Base-by-base conservation (phyloP, 2,888 invertebrate genomes). In the Loripinus fragilis region DNA sequence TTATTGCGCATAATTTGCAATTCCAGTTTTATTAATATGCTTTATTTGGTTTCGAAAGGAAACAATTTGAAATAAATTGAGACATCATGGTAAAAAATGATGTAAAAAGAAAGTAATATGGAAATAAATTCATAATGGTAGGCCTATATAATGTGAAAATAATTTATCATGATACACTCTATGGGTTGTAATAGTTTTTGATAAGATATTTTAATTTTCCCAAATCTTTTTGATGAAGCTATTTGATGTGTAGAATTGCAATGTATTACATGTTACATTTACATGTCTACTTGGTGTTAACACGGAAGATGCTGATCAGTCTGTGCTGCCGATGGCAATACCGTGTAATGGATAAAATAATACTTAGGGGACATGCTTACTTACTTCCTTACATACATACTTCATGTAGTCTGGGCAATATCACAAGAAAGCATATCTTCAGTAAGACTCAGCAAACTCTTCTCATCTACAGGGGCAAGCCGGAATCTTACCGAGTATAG, bases 11-110 rank as follows among this genome's bases (percentile, higher is more conserved):
- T 60, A 60, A 60, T 60, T 60, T 60, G 60, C 60, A 60, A 60
- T 60, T 60, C 23, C 60, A 33, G 10, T 55, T 60, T 60, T 60
- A 60, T 60, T 60, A 60, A 60, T 60, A 60, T 60, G 60, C 60
- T 60, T 60, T 60, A 60, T 60, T 60, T 60, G 33, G 60, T 25
- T 33, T 60, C 60, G 60, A 60, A 60, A 60, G 60, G 60, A 60
- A 60, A 60, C 60, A 33, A 60, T 60, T 60, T 60, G 60, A 60
- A 60, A 30, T 60, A 60, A 60, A 60, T 60, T 60, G 60, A 60
- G 60, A 60, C 60, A 60, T 60, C 60, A 60, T 60, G 60, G 33
- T 60, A 33, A 17, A 33, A 28, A 33, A 30, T 60, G 60, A 60
- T 60, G 28, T 60, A 60, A 60, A 60, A 60, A 30, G 60, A 60